Conservation (phyloP, 2,888 invertebrate species). For the Dioctria rufipes region DNA sequence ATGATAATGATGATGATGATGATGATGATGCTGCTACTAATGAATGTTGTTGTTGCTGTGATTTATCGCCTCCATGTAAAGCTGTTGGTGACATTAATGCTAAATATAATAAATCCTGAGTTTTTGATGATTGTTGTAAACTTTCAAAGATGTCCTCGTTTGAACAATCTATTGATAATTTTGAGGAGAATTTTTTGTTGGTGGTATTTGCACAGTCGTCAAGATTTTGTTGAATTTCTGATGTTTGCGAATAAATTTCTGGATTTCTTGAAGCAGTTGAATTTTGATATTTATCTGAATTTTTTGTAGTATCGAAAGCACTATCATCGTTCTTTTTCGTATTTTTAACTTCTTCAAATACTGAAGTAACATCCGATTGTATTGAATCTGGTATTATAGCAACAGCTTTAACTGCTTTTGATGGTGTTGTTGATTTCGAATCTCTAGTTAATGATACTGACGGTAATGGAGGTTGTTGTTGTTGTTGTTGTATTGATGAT, state of each 20-base stretch:
- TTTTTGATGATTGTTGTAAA: slow-evolving; percentile 1
- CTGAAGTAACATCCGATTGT: too few relatives aligned
- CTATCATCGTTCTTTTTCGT: slow-evolving; percentile 5
- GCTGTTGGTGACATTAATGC: neutral
- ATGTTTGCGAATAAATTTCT: slow-evolving; percentile 4
- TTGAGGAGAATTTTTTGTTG: slow-evolving; percentile 42
- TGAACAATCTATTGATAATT: slow-evolving; percentile 34
- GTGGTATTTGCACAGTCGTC: slow-evolving; percentile 7
- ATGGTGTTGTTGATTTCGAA: neutral
- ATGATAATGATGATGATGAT: neutral
- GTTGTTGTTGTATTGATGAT: neutral
- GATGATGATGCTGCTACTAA: slow-evolving; percentile 4
- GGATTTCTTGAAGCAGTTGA: too few relatives aligned
- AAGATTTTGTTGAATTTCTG: slow-evolving; percentile 50
- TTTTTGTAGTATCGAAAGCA: neutral
- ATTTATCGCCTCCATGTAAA: neutral
- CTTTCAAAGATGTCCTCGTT: slow-evolving; percentile 15
- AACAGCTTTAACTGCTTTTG: neutral
- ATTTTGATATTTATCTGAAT: neutral
- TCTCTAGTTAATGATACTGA: neutral
- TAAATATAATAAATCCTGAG: slow-evolving; percentile 12
- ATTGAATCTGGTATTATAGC: neutral
- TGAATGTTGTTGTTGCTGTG: neutral
- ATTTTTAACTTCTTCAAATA: neutral
- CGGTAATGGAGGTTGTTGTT: neutral